Percentiles rank a stretch among this genome's conserved stretches.
Evolutionary conservation across 2,113 vertebrate genomes (phyloP).

Genomic region (Halichoerus grypus): DNA sequence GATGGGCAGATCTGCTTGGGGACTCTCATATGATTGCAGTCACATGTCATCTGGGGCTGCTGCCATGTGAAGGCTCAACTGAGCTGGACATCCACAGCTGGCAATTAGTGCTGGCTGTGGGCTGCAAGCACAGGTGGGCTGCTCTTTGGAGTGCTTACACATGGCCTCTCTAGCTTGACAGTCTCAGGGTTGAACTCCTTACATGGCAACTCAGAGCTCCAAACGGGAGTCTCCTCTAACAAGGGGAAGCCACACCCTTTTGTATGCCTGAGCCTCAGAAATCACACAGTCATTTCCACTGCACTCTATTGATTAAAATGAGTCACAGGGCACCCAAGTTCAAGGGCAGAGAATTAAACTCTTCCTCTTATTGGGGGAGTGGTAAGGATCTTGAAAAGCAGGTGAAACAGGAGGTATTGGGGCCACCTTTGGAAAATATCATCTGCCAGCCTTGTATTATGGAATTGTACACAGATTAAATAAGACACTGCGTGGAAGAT

Average conservation of each 20-base stretch:
- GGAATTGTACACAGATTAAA: neutral
- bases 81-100: neutral
- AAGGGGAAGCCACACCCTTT: neutral
- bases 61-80: neutral
- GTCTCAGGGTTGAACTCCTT: neutral
- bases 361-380: neutral
- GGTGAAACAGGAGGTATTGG: neutral
- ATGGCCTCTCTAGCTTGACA: neutral
- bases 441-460: neutral
- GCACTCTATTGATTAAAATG: neutral
- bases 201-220: neutral
- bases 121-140: neutral
- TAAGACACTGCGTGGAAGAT: neutral
- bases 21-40: neutral
- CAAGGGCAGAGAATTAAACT: slow-evolving; percentile 41
- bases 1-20: neutral
- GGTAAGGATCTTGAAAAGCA: neutral
- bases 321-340: neutral
- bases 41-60: too few relatives aligned
- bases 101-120: neutral
- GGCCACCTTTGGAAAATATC: slow-evolving; percentile 30
- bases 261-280: neutral
- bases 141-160: neutral
- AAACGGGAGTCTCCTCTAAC: neutral
- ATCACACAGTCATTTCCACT: neutral